A percentile compares a stretch with the other conserved stretches of the same genome.
These are phyloP conservation scores for Anabacerthia variegaticeps DNA, from an alignment of 2,797 vertebrate genomes.

Conservation along the genomic window DNA sequence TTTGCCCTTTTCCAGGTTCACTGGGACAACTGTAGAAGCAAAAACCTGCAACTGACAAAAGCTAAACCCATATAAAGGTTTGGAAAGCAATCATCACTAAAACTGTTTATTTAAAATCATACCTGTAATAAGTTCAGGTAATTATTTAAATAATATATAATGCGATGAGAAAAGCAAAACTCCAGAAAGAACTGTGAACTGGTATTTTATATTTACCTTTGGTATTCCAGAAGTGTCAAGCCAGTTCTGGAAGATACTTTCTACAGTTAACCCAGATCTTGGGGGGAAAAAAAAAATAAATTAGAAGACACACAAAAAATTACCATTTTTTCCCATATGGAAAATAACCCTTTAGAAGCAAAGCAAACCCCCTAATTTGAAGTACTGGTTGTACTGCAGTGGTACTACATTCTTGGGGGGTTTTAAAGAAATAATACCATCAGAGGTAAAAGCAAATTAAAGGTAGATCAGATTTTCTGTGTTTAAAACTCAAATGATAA, in stretches of 20 bases:
- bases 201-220: slow-evolving; percentile 78
- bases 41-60: neutral
- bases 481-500: neutral
- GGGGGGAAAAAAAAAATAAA: neutral
- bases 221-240: slow-evolving; percentile 91
- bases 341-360: neutral
- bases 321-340: neutral
- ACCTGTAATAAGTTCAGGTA: neutral
- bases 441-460: neutral
- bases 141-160: neutral
- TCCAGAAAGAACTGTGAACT: neutral
- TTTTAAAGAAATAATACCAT: neutral
- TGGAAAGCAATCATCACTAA: neutral
- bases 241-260: slow-evolving; percentile 88
- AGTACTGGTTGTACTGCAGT: neutral
- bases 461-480: neutral
- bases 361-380: neutral
- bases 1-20: neutral
- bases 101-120: neutral
- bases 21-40: neutral
- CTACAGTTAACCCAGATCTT: slow-evolving; percentile 86
- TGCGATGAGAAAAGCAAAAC: neutral
- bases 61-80: neutral
- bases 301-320: neutral
- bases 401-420: neutral